Base-by-base conservation (phyloP, 1,140 invertebrate genomes). In the Pseudomyrmex flavicornis region DNA sequence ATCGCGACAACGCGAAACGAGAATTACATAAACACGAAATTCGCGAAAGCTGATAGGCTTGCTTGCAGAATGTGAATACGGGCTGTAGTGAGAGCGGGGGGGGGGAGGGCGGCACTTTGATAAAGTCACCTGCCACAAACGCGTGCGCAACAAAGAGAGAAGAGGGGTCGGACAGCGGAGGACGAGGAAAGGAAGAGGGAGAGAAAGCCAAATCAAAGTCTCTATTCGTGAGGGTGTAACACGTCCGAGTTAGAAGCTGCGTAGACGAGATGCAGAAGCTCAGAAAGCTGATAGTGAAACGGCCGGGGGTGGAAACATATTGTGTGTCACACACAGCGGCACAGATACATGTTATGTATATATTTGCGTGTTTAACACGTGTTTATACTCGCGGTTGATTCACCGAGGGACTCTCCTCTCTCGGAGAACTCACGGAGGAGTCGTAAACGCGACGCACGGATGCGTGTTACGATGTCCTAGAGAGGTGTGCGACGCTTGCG, bases 231-330 rank as follows among this genome's bases (percentile, higher is more conserved):
- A 58, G 63, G 59, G 56, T 77, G 69, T 66, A 88, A 89, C 76
- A 72, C 85, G 88, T 84, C 84, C 85, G 85, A 89, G 84, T 91
- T 89, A 90, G 80, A 93, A 93, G 92, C 92, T 92, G 92, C 91
- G 65, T 85, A 85, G 84, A 92, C 90, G 89, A 91, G 88, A 92
- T 93, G 92, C 92, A 92, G 74, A 93, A 93, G 93, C 92, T 91
- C 88, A 68, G 77, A 93, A 35, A 93, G 93, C 92, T 92, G 88
- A 84, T 88, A 90, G 85, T 91, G 69, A 69, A 56, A 44, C 80
- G 9, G 62, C 54, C 79, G 80, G 68, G 59, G 50, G 59, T 35
- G 35, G 69, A 85, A 65, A 76, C 10, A 54, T 75, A 76, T 59
- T 20, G 69, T 44, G 35, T 35, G 35, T 35, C 35, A 35, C 35